These are phyloP conservation scores for Stenchaetothrips biformis DNA, from an alignment of 2,888 invertebrate species.

Conservation along the genomic window DNA sequence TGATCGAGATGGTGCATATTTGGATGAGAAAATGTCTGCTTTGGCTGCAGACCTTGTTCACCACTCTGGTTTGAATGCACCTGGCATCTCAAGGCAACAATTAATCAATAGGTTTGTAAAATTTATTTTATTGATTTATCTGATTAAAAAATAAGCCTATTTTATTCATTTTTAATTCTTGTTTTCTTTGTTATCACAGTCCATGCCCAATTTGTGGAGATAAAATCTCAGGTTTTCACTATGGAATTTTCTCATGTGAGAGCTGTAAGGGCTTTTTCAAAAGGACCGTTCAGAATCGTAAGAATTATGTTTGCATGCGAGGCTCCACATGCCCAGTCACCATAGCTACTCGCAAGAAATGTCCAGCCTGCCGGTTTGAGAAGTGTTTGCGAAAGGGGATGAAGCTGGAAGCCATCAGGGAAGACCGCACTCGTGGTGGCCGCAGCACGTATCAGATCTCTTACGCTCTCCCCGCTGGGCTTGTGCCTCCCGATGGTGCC, in stretches of 20 bases:
- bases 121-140: neutral
- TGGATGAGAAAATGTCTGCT: slow-evolving; percentile 42
- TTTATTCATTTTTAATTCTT: neutral
- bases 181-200: slow-evolving; percentile 49
- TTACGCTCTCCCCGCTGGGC: slow-evolving; percentile 70
- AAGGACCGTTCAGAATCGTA: slow-evolving; percentile 95
- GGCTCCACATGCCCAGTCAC: slow-evolving; percentile 90
- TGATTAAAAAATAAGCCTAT: slow-evolving; percentile 12
- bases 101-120: slow-evolving; percentile 65
- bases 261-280: slow-evolving; percentile 98
- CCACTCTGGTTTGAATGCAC: slow-evolving; percentile 52
- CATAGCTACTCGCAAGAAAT: slow-evolving; percentile 90
- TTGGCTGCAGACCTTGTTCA: slow-evolving; percentile 43
- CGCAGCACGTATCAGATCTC: slow-evolving; percentile 94
- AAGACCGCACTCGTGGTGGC: slow-evolving; percentile 91
- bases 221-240: slow-evolving; percentile 94
- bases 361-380: slow-evolving; percentile 93
- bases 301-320: slow-evolving; percentile 89
- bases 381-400: slow-evolving; percentile 94
- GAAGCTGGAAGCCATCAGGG: slow-evolving; percentile 95
- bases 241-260: slow-evolving; percentile 96
- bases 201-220: slow-evolving; percentile 95
- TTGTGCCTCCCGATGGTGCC: slow-evolving; percentile 46
- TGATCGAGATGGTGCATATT: slow-evolving; percentile 34
- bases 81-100: slow-evolving; percentile 82